Evolutionary conservation across 2,888 invertebrate genomes (phyloP), one percentile per base, ranked within the genome.

Genomic region (Tubulanus polymorphus): DNA sequence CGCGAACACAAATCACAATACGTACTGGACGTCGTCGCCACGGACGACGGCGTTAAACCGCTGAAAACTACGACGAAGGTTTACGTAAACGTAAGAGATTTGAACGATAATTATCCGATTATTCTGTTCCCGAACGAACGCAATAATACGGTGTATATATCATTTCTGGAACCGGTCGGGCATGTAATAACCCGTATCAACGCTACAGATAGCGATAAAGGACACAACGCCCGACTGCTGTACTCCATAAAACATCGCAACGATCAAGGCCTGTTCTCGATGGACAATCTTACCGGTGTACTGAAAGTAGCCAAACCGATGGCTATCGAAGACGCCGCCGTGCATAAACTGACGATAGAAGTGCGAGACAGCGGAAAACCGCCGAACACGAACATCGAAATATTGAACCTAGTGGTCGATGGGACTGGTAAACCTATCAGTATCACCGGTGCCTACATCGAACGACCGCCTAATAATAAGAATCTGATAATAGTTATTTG

Each of bases 1-100:
- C 52, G 71, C 15, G 71, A 71, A 50, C 57, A 57, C 23, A 60
- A 60, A 32, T 61, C 60, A 48, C 53, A 63, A 37, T 70, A 69
- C 53, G 60, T 59, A 23, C 63, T 71, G 55, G 62, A 57, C 37
- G 69, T 66, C 5, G 37, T 59, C 25, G 69, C 64, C 20, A 60
- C 54, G 27, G 71, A 71, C 51, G 62, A 60, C 25, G 71, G 71
- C 2, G 53, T 55, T 6, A 56, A 50, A 5, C 63, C 62, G n/a
- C 60, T 57, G 12, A 65, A 60, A 56, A 67, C 63, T 47, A 61
- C 63, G 3, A 62, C 64, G 10, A 60, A 59, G 37, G 65, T 71
- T 1, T 61, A 59, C 1, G 62, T 71, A 25, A 55, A 59, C 18
- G 67, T 71, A 5, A 62, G 59, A 30, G 71, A 71, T 51, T 57